Evolutionary conservation across 2,888 invertebrate genomes (phyloP).

Genomic region (Epinotia nisella): DNA sequence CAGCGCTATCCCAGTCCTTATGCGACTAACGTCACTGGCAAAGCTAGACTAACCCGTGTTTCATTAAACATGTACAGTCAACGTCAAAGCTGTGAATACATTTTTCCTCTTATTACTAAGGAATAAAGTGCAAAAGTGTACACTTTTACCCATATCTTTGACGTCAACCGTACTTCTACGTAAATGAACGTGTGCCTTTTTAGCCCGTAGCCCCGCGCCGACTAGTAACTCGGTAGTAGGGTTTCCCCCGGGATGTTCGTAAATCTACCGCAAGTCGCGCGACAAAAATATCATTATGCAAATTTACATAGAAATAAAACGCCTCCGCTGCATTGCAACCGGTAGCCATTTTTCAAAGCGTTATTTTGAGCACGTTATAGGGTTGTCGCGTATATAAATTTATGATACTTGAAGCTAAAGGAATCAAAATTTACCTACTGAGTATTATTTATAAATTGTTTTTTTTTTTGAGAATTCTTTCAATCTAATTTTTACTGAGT

Average conservation of each 20-base stretch:
- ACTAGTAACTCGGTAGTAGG: conserved; percentile 36
- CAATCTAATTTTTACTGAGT: not conserved
- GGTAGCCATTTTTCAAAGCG: conserved; percentile 50
- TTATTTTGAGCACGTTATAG: conserved; percentile 29
- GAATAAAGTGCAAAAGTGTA: too few relatives aligned
- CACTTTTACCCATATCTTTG: too few relatives aligned
- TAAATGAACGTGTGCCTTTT: too few relatives aligned
- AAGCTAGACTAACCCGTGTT: too few relatives aligned
- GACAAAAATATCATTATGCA: conserved; percentile 83
- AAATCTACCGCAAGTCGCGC: conserved; percentile 75
- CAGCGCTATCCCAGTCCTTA: too few relatives aligned
- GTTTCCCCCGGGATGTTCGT: conserved; percentile 59
- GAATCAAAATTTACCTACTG: not conserved
- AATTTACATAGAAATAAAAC: conserved; percentile 80
- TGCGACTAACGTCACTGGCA: too few relatives aligned
- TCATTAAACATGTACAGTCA: too few relatives aligned
- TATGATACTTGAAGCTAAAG: not conserved
- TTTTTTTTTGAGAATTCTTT: not conserved
- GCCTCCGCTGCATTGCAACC: conserved; percentile 56
- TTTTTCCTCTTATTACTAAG: too few relatives aligned
- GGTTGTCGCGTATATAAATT: conserved; percentile 27
- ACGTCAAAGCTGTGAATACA: too few relatives aligned
- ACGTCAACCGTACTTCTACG: too few relatives aligned
- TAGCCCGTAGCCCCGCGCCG: not conserved
- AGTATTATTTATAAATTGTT: not conserved